Base-by-base conservation (phyloP, 2,888 invertebrate genomes). In the Chromoteleia sp. region DNA sequence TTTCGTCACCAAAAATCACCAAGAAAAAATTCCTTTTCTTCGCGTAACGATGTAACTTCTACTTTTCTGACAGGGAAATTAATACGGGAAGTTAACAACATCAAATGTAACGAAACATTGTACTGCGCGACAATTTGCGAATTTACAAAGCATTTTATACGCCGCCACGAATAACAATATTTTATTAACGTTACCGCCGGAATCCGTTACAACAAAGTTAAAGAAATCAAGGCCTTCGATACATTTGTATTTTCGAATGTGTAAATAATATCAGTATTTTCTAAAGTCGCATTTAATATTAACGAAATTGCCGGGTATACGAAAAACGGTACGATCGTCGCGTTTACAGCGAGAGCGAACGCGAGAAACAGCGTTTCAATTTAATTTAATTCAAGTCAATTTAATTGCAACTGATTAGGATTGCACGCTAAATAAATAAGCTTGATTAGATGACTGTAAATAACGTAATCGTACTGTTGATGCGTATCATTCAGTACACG, bases 221-320 rank as follows among this genome's bases (percentile, higher is more conserved):
- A 59, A 33, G 39, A 56, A 68, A 68, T 58, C 45, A 68, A 70
- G 56, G 70, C 59, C 58, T 71, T 70, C 70, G 70, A 61, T n/a
- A 43, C 17, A 8, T 73, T 74, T 74, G 74, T 63, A 74, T 74
- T 74, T 74, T 73, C 54, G 61, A 52, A 15, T 59, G 19, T 68
- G 36, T 36, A 56, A 67, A 25, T 5, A 2, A 68, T 33, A 21
- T 61, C 71, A 73, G 63, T 75, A 67, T 75, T 75, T 67, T 67
- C 19, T 58, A 75, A 75, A 65, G 19, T 41, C 52, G 48, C 33
- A 19, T 75, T 75, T 39, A 67, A 59, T 67, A 58, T 65, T 56
- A 74, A 63, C 74, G 74, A 74, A 56, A 54, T 73, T 61, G 50
- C 36, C 48, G 36, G 14, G 5, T 39, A 29, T n/a, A 54, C 67